Evolutionary conservation across 2,888 invertebrate genomes (phyloP), one percentile per base, ranked within the genome.

Genomic region (Lepidochitona cinerea): DNA sequence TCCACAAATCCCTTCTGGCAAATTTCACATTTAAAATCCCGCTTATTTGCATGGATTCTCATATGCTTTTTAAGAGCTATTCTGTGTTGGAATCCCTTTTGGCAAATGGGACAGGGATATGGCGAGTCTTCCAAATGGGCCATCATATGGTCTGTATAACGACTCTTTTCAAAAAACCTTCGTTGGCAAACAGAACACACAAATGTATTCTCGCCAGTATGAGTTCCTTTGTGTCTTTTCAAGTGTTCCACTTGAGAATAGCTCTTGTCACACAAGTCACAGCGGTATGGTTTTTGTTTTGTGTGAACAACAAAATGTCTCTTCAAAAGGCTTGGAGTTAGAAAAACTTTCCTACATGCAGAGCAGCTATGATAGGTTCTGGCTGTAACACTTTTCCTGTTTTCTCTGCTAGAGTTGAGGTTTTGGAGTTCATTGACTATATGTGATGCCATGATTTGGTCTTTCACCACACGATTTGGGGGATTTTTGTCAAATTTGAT

Each of bases 201-300:
- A 33, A 69, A 69, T 3, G 37, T 35, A 7, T 53, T 53, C 53
- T 69, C 69, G 9, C 69, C 69, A 5, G 69, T 69, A 37, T 69
- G 69, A 18, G 49, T 69, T 23, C 49, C 53, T 29, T 69, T 69
- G 33, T 69, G 69, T 7, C 69, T 49, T 7, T 36, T 32, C 9
- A 69, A 18, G n/a, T 49, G 53, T 14, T 53, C 53, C 1, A 53
- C 1, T 18, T 53, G 53, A 14, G 53, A 36, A 33, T 53, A 69
- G 14, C 69, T 12, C 33, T 69, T 69, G 12, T 36, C 69, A 29
- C 69, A 69, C 12, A 69, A 35, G 3, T 32, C 35, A 36, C 69
- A 69, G 4, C 32, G 32, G 29, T 36, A 29, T n/a, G 69, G 69
- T 9, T 53, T 29, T 26, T 69, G 53, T 2, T 53, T 53, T 12